Base-by-base conservation (phyloP, 2,113 vertebrate species). In the Pseudorasbora parva region DNA sequence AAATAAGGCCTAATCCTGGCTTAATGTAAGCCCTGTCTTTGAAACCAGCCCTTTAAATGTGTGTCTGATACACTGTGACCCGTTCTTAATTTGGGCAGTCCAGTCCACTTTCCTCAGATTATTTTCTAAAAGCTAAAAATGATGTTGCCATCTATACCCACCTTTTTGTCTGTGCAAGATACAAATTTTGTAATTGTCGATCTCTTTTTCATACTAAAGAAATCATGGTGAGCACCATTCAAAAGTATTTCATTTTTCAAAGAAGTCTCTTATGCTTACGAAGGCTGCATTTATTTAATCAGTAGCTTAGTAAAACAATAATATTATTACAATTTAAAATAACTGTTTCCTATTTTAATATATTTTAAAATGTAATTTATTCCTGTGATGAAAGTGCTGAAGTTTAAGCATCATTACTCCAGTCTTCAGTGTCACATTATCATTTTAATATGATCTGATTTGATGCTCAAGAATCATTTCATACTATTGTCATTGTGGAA, bases 51-150 rank as follows among this genome's bases (percentile, higher is more conserved):
- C 37, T 37, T 30, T 37, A 66, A 8, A 4, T 68, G 30, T 37
- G 37, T 68, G 64, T 68, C 30, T 37, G 64, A 37, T 37, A 19
- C 17, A 68, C 64, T 54, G 64, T 68, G 64, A 68, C 27, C 15
- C 11, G 21, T 23, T 66, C 62, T 37, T 33, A 9, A 11, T 21
- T 19, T 37, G 15, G 27, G 15, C 15, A 19, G 15, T 74, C 45
- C 12, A 25, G 2, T 23, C 7, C 25, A 54, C 23, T 54, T 75
- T 54, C 47, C 23, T 5, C 25, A 33, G 8, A 54, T 27, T 2
- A 73, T 75, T 54, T 33, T 19, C 72, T 75, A 54, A n/a, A 75
- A 54, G 33, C 73, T 33, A 4, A 49, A 10, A 54, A 19, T 75
- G 2, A 54, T 33, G 27, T 33, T 15, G 41, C 41, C 41, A 68